Evolutionary conservation across 2,888 invertebrate species (phyloP).

Genomic region (Emmelina monodactyla): DNA sequence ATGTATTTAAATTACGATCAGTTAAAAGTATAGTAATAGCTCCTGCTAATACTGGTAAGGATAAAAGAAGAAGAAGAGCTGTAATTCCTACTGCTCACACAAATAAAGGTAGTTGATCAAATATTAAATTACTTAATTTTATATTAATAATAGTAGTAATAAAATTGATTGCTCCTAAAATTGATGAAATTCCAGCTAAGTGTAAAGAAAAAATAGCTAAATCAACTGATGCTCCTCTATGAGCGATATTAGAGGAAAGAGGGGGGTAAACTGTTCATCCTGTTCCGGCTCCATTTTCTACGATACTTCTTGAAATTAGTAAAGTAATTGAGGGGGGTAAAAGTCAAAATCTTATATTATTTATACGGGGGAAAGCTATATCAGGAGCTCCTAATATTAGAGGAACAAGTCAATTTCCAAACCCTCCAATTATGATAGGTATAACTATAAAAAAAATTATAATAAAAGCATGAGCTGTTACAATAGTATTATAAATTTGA

Average conservation of each 20-base stretch:
- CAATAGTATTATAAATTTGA: constrained; percentile 81
- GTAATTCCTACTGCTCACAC: constrained; percentile 72
- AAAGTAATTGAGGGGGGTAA: constrained; percentile 74
- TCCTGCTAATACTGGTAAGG: constrained; percentile 79
- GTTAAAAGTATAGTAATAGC: constrained; percentile 82
- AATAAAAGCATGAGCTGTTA: constrained; percentile 81
- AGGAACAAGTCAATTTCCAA: constrained; percentile 84
- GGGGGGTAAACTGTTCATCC: constrained; percentile 84
- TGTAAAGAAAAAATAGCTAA: constrained; percentile 80
- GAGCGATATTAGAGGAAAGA: constrained; percentile 68
- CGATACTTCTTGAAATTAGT: constrained; percentile 68
- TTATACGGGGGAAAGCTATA: constrained; percentile 84
- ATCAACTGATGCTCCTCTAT: constrained; percentile 74
- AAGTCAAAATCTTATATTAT: constrained; percentile 86
- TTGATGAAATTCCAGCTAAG: constrained; percentile 75
- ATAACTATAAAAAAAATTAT: constrained; percentile 85
- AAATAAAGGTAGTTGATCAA: constrained; percentile 76
- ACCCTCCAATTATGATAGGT: constrained; percentile 80
- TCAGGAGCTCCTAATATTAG: constrained; percentile 80
- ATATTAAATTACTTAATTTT: constrained; percentile 64
- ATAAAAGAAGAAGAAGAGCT: constrained; percentile 66
- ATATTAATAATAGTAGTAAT: constrained; percentile 80
- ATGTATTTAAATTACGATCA: constrained; percentile 82
- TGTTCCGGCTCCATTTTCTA: constrained; percentile 76
- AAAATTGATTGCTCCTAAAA: constrained; percentile 82